Conservation (phyloP, 2,888 invertebrate genomes). For the Cybosia mesomella region DNA sequence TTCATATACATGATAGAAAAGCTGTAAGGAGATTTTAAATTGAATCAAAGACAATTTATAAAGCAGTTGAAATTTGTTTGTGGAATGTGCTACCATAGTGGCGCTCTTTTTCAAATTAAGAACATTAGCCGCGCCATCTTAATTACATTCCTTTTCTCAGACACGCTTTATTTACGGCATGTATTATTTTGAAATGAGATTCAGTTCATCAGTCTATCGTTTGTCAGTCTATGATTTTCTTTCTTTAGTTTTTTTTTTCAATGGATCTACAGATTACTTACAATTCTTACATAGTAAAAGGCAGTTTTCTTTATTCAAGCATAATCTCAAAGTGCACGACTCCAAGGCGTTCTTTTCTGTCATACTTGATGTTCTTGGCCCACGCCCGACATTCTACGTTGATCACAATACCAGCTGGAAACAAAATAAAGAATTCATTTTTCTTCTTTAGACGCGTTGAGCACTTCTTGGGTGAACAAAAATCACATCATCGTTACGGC, state of each 20-base stretch:
- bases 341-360: constrained; percentile 88
- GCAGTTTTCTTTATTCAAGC: constrained; percentile 74
- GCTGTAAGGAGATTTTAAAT: neutral
- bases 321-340: constrained; percentile 88
- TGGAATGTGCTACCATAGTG: neutral
- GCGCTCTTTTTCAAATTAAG: neutral
- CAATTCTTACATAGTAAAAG: neutral
- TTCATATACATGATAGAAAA: neutral
- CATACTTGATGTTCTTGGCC: constrained; percentile 94
- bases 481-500: no score
- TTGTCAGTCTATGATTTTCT: neutral
- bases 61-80: neutral
- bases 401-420: constrained; percentile 86
- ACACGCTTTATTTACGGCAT: neutral
- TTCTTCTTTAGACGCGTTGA: neutral
- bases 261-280: neutral
- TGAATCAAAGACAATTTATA: neutral
- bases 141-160: neutral
- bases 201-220: neutral
- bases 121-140: neutral
- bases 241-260: neutral
- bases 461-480: no score
- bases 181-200: neutral
- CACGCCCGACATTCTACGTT: constrained; percentile 96
- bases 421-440: neutral